These are phyloP conservation scores for Chalcosyrphus nemorum DNA, from an alignment of 2,888 invertebrate species.

Conservation along the genomic window DNA sequence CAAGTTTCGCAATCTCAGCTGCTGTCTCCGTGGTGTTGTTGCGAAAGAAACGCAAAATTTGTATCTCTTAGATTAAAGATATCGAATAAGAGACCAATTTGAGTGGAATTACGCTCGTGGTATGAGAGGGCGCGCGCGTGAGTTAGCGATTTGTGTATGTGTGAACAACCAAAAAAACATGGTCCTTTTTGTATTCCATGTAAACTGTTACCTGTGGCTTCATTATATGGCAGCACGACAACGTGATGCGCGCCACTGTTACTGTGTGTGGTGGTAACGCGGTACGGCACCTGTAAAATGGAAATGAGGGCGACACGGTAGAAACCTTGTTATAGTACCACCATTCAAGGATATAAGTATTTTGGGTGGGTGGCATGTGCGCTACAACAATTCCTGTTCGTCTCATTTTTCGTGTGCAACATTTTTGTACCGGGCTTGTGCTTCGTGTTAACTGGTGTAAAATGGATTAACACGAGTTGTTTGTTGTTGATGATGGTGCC, in stretches of 20 bases:
- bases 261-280: slow-evolving; percentile 42
- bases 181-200: slow-evolving; percentile 21
- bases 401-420: slow-evolving; percentile 11
- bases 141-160: background rate
- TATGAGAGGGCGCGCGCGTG: background rate
- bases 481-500: slow-evolving; percentile 61
- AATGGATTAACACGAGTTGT: slow-evolving; percentile 69
- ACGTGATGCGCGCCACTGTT: slow-evolving; percentile 27
- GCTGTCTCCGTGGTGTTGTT: slow-evolving; percentile 7
- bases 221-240: slow-evolving; percentile 57
- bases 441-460: slow-evolving; percentile 66
- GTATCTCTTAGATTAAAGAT: slow-evolving; percentile 47
- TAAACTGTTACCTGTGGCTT: slow-evolving; percentile 59
- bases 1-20: slow-evolving; percentile 37
- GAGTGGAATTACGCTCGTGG: slow-evolving; percentile 7
- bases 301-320: slow-evolving; percentile 51
- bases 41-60: slow-evolving; percentile 40
- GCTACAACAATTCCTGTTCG: background rate
- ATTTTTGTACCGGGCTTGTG: slow-evolving; percentile 48
- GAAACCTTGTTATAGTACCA: slow-evolving; percentile 45
- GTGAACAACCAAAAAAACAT: slow-evolving; percentile 38
- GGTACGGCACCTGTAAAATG: slow-evolving; percentile 47
- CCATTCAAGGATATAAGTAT: slow-evolving; percentile 32
- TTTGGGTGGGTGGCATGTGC: slow-evolving; percentile 2
- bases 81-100: slow-evolving; percentile 58